Base-by-base conservation (phyloP, 2,888 invertebrate species). In the Patella pellucida region DNA sequence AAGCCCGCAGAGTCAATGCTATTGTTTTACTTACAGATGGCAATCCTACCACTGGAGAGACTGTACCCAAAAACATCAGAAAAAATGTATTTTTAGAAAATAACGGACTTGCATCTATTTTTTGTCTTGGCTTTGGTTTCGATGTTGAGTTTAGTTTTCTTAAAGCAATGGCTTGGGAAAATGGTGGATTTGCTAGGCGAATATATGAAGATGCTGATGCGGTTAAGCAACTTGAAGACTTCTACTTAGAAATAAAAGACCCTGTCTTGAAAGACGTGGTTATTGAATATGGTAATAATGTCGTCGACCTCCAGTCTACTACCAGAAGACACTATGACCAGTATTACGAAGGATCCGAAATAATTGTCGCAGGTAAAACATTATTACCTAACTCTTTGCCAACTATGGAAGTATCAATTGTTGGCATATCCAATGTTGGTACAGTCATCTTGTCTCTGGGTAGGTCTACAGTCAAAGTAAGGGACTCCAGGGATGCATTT, bases 191-290 rank as follows among this genome's bases (percentile, higher is more conserved):
- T 89, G 93, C 94, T 84, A 91, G 94, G 2, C 93, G 94, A 88
- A 95, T 95, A 81, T 94, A 94, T 90, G 94, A 94, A 88, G 94
- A 93, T n/a, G 92, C 94, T 0, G 94, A 94, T 87, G 94, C 94
- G 2, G 92, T 93, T 79, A 89, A 94, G 68, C 95, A 95, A 89
- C 91, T 95, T 69, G 91, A 93, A 71, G 93, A 93, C 87, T 94
- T 91, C 79, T 91, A 89, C 80, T 78, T 83, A 56, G 93, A 94
- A 90, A 93, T 95, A 75, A 93, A 95, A 0, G 94, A 94, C 9
- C 95, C 95, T 0, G 91, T 94, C 14, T 91, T 95, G 71, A 92
- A 93, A 1, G 92, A 95, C 85, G 93, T 95, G 75, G 92, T 92
- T 19, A 94, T 95, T 87, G 91, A 92, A 1, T 95, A 95, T 88